Conservation (phyloP, 2,888 invertebrate species). For the Dichetophora obliterata region DNA sequence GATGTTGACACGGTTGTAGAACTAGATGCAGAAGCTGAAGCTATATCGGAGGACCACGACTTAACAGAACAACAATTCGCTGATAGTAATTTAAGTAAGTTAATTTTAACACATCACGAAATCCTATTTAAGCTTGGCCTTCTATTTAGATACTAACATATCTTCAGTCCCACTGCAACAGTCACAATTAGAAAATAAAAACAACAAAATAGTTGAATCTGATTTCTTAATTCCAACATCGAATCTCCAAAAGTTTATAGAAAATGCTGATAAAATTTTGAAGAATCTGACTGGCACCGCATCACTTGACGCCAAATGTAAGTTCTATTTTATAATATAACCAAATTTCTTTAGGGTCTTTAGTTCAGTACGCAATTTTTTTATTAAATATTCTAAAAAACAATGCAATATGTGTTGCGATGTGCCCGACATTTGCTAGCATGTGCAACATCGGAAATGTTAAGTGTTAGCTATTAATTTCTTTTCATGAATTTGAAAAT, state of each 20-base stretch:
- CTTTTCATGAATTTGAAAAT: too few species aligned
- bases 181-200: slow-evolving; percentile 38
- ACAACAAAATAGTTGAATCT: slow-evolving; percentile 55
- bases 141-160: slow-evolving; percentile 39
- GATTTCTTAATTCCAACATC: slow-evolving; percentile 66
- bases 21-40: slow-evolving; percentile 45
- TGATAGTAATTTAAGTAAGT: slow-evolving; percentile 59
- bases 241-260: slow-evolving; percentile 65
- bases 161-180: slow-evolving; percentile 15
- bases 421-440: too few species aligned
- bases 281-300: slow-evolving; percentile 61
- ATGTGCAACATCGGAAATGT: too few species aligned
- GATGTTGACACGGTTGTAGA: slow-evolving; percentile 59
- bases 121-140: not conserved
- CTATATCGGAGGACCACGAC: slow-evolving; percentile 53
- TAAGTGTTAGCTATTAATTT: too few species aligned
- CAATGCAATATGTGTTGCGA: too few species aligned
- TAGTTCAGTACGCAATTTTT: too few species aligned
- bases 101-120: not conserved
- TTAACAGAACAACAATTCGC: slow-evolving; percentile 56
- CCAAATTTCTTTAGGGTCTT: too few species aligned
- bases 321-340: slow-evolving; percentile 26
- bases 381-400: too few species aligned
- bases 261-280: slow-evolving; percentile 66
- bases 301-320: slow-evolving; percentile 44